Percentiles rank a stretch among this genome's conserved stretches.
Evolutionary conservation across 2,888 invertebrate genomes (phyloP).

Genomic region (Laspeyria flexula): DNA sequence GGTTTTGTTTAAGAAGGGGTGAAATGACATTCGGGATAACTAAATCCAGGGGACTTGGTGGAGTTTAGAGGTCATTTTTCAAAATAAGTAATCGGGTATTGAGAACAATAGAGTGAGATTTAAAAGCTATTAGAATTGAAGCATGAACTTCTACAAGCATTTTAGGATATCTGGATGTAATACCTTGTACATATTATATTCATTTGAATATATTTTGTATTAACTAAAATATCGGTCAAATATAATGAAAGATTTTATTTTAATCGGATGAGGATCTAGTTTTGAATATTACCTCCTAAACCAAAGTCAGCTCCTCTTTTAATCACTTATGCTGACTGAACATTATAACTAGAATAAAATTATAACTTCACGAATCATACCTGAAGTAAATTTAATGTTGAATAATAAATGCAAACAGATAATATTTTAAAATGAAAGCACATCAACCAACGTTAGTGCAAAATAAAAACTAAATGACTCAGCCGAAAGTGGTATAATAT

Average conservation of each 20-base stretch:
- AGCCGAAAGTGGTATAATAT: slow-evolving; percentile 73
- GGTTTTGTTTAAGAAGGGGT: slow-evolving; percentile 79
- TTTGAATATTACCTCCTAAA: no score
- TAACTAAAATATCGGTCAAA: no score
- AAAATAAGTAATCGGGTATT: slow-evolving; percentile 63
- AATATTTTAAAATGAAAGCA: slow-evolving; percentile 7
- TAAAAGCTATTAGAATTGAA: background rate
- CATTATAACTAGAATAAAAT: no score
- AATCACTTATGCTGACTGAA: background rate
- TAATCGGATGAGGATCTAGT: no score
- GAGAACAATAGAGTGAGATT: slow-evolving; percentile 27
- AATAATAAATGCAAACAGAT: background rate
- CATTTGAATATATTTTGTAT: no score
- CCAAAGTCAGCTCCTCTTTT: no score
- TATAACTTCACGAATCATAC: no score
- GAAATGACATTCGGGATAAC: slow-evolving; percentile 80
- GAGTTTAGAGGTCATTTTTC: slow-evolving; percentile 77
- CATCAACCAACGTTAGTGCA: slow-evolving; percentile 8
- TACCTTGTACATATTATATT: no score
- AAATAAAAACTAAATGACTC: slow-evolving; percentile 69
- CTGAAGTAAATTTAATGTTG: background rate
- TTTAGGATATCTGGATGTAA: background rate
- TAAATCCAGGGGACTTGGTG: slow-evolving; percentile 63
- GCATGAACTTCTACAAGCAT: background rate
- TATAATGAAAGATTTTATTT: no score